Base-by-base conservation (phyloP, 2,113 vertebrate species). In the Otocyon megalotis region DNA sequence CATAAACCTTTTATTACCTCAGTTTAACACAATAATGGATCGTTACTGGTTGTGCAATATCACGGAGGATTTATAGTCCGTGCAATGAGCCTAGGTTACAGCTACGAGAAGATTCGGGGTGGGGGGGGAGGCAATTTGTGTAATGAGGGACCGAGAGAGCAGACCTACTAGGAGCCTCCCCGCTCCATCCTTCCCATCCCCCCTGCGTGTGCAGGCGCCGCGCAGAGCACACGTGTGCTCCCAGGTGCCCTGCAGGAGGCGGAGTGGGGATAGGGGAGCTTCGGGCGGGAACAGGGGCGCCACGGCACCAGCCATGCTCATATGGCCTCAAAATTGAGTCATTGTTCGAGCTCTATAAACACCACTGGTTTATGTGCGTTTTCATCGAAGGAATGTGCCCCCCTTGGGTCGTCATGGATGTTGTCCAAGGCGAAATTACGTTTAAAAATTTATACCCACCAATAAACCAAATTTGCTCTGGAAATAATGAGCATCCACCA, bases 361-460 rank as follows among this genome's bases (percentile, higher is more conserved):
- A 28, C 20, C 1, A 8, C 8, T 67, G 3, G 0, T 60, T 17
- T 20, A 8, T 0, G 3, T 3, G 12, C n/a, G 12, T 83, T 19
- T 69, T 50, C 37, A 37, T 63, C 30, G 54, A 69, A 62, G 69
- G 14, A 43, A 30, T 0, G 9, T 8, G 30, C 11, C 26, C 74
- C 11, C 0, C n/a, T 13, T 30, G 48, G 69, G 54, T 71, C 32
- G 5, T 72, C 81, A 56, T 53, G 63, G 76, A 54, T 79, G 83
- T 13, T 43, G 19, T 79, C 67, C 88, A 93, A 69, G 81, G 69
- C 62, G 81, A 97, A 90, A 69, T 94, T 69, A 84, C 8, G 65
- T 93, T 88, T 69, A 91, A 96, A 97, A 93, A 92, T 92, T 69
- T 54, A 89, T 89, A 19, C 22, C 85, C n/a, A 62, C 67, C 85